Conservation (phyloP, 2,113 vertebrate genomes). For the Carlito syrichta region DNA sequence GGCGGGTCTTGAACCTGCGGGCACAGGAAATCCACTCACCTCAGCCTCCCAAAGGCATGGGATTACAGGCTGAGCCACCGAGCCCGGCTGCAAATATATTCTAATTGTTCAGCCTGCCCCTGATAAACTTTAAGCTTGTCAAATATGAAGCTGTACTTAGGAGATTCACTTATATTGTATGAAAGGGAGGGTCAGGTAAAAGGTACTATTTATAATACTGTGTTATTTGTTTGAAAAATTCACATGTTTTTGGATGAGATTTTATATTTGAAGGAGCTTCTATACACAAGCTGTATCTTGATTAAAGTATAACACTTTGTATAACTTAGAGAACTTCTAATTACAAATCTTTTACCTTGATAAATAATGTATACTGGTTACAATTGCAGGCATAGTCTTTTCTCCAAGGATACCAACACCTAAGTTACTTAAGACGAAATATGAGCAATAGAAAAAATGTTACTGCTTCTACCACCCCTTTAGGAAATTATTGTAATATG, state of each 20-base stretch:
- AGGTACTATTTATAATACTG: neutral
- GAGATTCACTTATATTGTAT: neutral
- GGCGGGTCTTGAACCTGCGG: too few relatives aligned
- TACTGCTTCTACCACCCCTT: neutral
- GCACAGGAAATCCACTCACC: too few relatives aligned
- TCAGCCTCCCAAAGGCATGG: too few relatives aligned
- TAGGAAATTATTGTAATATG: neutral
- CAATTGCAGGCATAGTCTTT: neutral
- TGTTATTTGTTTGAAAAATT: conserved; percentile 23
- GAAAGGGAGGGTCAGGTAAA: neutral
- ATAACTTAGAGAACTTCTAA: conserved; percentile 30
- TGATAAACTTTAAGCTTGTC: neutral
- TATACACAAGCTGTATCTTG: neutral
- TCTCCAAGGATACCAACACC: neutral
- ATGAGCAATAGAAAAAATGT: neutral
- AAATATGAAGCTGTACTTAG: neutral
- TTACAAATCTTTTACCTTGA: conserved; percentile 26
- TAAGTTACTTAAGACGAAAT: conserved; percentile 19
- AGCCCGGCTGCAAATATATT: too few relatives aligned
- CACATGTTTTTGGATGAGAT: neutral
- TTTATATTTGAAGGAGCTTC: conserved; percentile 20
- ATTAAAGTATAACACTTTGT: neutral
- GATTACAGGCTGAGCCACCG: too few relatives aligned
- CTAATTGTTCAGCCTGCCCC: neutral
- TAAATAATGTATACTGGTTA: conserved; percentile 41